Evolutionary conservation across 2,888 invertebrate genomes (phyloP).

Genomic region (Drosophila borborema): DNA sequence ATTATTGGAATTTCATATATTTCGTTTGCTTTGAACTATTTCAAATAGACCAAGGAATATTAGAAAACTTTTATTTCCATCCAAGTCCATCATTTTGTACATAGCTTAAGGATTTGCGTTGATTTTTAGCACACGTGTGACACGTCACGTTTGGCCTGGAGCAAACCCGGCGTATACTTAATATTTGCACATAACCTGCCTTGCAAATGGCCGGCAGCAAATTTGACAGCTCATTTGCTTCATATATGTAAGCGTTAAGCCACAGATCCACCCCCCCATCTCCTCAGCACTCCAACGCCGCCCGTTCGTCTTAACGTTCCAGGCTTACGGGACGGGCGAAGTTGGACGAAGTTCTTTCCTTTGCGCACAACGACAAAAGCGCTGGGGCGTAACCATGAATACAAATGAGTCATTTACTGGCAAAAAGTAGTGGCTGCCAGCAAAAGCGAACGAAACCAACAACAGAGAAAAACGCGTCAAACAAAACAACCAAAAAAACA

Average conservation of each 20-base stretch:
- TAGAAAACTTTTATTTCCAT: neutral
- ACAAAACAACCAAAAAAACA: slow-evolving; percentile 1
- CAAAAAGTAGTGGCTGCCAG: slow-evolving; percentile 44
- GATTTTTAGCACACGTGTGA: slow-evolving; percentile 12
- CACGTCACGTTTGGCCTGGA: neutral
- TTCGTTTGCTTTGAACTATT: too few species aligned
- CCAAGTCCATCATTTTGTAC: neutral
- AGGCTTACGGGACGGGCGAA: neutral
- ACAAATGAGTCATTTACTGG: slow-evolving; percentile 74
- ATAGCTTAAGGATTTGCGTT: neutral
- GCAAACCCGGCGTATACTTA: slow-evolving; percentile 13
- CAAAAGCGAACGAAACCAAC: neutral
- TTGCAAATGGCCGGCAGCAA: slow-evolving; percentile 43
- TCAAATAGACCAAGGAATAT: neutral
- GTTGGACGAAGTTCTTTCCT: neutral
- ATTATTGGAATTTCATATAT: too few species aligned
- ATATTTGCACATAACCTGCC: slow-evolving; percentile 24
- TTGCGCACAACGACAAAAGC: slow-evolving; percentile 51
- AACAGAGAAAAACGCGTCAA: slow-evolving; percentile 5
- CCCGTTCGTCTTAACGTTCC: neutral
- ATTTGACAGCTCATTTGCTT: slow-evolving; percentile 51
- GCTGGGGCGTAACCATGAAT: slow-evolving; percentile 66
- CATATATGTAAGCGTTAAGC: slow-evolving; percentile 29
- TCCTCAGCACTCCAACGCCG: neutral
- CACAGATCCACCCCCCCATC: neutral